Percentiles rank a stretch among this genome's conserved stretches.
These are phyloP conservation scores for Nyctalus aviator DNA, from an alignment of 2,797 vertebrate genomes.

Conservation along the genomic window DNA sequence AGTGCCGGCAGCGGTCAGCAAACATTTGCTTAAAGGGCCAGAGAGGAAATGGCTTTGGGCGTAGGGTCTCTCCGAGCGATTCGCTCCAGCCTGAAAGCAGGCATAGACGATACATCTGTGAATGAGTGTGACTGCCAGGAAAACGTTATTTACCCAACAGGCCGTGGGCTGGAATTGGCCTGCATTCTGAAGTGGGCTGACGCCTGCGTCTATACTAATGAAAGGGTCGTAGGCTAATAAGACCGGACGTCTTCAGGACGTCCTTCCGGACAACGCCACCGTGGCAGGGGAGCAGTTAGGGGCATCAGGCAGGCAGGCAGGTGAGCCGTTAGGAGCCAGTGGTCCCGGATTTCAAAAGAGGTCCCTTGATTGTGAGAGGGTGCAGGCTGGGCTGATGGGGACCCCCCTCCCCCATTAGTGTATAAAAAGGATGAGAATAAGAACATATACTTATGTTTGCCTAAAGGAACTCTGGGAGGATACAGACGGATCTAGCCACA, in stretches of 20 bases:
- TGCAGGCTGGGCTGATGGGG: no score
- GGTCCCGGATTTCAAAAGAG: no score
- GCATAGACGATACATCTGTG: not conserved
- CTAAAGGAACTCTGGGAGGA: not conserved
- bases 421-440: not conserved
- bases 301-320: no score
- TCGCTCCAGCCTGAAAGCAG: not conserved
- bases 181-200: not conserved
- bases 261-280: no score
- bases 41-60: not conserved
- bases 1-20: not conserved
- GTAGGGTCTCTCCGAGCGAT: not conserved
- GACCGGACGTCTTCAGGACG: no score
- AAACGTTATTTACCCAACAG: not conserved
- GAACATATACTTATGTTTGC: not conserved
- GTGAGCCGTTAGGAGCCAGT: no score
- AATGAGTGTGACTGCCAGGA: not conserved
- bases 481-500: not conserved
- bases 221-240: no score
- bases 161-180: not conserved
- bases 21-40: not conserved
- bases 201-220: not conserved
- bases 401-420: not conserved
- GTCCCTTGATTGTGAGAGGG: no score
- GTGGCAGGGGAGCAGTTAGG: no score